Percentiles rank a stretch among this genome's conserved stretches.
Evolutionary conservation across 2,113 vertebrate species (phyloP).

Genomic region (Hyla sarda): DNA sequence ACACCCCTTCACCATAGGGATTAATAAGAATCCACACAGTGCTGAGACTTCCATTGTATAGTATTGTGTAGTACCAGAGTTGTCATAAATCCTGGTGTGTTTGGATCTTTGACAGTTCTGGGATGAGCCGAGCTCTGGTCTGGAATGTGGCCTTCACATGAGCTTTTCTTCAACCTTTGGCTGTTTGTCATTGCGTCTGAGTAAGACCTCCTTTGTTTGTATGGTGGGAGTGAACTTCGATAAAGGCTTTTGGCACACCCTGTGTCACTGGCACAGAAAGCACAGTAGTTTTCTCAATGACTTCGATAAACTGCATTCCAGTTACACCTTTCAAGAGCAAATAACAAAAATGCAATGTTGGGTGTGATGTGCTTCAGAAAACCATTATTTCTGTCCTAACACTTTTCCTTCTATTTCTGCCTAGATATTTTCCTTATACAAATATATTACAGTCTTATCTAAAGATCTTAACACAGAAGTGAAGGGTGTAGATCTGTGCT

Average conservation of each 20-base stretch:
- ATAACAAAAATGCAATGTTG: conserved; percentile 28
- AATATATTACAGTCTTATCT: too few species aligned
- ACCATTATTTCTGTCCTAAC: background rate
- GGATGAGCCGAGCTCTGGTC: background rate
- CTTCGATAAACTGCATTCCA: conserved; percentile 48
- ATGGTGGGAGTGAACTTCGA: conserved; percentile 33
- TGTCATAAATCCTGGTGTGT: background rate
- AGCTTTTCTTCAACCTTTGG: conserved; percentile 9
- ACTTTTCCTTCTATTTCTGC: background rate
- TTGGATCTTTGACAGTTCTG: background rate
- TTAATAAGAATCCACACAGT: too few species aligned
- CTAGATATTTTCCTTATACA: too few species aligned
- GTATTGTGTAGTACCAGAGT: background rate
- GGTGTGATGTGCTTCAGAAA: conserved; percentile 20
- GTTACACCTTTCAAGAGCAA: conserved; percentile 52
- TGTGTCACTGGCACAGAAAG: conserved; percentile 30
- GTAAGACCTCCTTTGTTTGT: conserved; percentile 50
- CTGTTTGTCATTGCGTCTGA: conserved; percentile 43
- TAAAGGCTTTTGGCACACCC: conserved; percentile 36
- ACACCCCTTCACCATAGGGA: too few species aligned
- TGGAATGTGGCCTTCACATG: conserved; percentile 21
- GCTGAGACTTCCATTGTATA: background rate
- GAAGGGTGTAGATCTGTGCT: too few species aligned
- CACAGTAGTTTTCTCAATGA: conserved; percentile 15
- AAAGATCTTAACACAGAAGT: too few species aligned